A percentile compares a stretch with the other conserved stretches of the same genome.
Evolutionary conservation across 2,113 vertebrate species (phyloP).

Genomic region (Callochromis pleurospilus): DNA sequence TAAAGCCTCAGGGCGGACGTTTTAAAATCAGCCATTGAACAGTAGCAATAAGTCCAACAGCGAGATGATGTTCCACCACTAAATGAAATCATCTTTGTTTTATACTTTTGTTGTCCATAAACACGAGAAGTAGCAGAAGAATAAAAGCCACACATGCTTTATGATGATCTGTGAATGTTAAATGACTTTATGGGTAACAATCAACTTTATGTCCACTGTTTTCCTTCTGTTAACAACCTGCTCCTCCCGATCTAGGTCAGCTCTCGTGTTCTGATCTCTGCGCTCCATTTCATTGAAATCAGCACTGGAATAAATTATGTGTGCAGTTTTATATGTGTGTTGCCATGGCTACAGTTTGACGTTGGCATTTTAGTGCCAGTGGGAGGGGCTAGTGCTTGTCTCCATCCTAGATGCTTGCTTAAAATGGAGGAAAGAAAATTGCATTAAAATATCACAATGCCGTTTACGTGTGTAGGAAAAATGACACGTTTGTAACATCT

Average conservation of each 20-base stretch:
- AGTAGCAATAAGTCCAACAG: background rate
- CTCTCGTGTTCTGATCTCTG: conserved; percentile 45
- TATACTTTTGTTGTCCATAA: background rate
- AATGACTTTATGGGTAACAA: background rate
- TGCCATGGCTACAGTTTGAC: conserved; percentile 43
- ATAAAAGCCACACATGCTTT: background rate
- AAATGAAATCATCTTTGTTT: background rate
- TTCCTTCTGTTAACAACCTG: background rate
- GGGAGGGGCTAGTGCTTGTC: conserved; percentile 3
- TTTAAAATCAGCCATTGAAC: background rate
- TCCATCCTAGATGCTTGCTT: background rate
- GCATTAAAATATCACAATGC: background rate
- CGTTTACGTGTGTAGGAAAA: background rate
- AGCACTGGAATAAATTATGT: conserved; percentile 28
- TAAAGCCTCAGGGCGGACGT: background rate
- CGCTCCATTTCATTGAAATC: conserved; percentile 21
- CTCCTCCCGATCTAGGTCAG: conserved; percentile 52
- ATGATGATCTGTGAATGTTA: background rate
- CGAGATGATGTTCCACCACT: background rate
- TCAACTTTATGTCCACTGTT: background rate
- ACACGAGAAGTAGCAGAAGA: background rate
- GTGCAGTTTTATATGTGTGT: conserved; percentile 36
- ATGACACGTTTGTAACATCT: background rate
- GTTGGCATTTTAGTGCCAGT: background rate
- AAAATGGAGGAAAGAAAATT: background rate